Evolutionary conservation across 2,888 invertebrate genomes (phyloP).

Genomic region (Ectemnius cavifrons): DNA sequence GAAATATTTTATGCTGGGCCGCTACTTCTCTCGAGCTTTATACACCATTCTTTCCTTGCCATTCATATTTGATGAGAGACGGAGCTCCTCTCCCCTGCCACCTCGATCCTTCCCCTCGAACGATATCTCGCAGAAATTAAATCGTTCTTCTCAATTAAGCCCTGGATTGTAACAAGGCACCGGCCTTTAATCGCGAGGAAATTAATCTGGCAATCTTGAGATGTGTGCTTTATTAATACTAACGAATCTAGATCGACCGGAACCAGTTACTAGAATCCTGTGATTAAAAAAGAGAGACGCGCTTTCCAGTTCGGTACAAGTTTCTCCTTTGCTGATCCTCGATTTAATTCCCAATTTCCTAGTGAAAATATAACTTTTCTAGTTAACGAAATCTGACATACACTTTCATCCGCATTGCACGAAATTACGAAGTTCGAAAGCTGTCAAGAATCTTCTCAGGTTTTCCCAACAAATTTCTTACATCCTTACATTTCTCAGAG

Average conservation of each 20-base stretch:
- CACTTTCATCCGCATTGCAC: too few relatives aligned
- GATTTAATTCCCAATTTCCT: too few relatives aligned
- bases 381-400: too few relatives aligned
- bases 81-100: slow-evolving; percentile 29
- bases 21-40: slow-evolving; percentile 50
- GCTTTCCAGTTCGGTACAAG: too few relatives aligned
- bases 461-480: too few relatives aligned
- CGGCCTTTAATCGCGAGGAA: slow-evolving; percentile 23
- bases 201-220: slow-evolving; percentile 38
- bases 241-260: neutral
- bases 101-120: slow-evolving; percentile 25
- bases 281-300: slow-evolving; percentile 14
- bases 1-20: slow-evolving; percentile 66
- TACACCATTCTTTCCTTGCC: slow-evolving; percentile 60
- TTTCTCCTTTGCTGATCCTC: too few relatives aligned
- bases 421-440: too few relatives aligned
- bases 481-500: too few relatives aligned
- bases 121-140: slow-evolving; percentile 52
- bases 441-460: too few relatives aligned
- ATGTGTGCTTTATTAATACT: slow-evolving; percentile 28
- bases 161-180: slow-evolving; percentile 3
- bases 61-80: slow-evolving; percentile 68
- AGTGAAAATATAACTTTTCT: too few relatives aligned
- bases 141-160: slow-evolving; percentile 52
- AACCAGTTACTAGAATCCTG: neutral